Evolutionary conservation across 2,888 invertebrate species (phyloP).

Genomic region (Campaea margaritaria): DNA sequence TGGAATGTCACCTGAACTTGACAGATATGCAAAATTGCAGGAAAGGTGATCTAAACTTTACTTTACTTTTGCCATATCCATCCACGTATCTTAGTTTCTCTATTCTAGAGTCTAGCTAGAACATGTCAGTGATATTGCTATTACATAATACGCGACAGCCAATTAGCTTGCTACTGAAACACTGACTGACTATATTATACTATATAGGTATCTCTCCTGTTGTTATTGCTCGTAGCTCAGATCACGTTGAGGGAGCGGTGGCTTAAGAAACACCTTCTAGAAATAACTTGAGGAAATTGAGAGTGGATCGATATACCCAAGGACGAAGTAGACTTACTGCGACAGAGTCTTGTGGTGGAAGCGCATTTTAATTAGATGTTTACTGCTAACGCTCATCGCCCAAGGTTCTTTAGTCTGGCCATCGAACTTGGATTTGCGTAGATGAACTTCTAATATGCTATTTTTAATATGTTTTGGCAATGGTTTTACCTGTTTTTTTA

Average conservation of each 20-base stretch:
- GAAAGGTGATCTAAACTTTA: no score
- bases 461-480: conserved; percentile 4
- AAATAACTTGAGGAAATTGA: conserved; percentile 40
- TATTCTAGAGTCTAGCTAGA: no score
- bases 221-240: conserved; percentile 5
- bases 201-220: not conserved
- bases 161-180: not conserved
- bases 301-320: conserved; percentile 37
- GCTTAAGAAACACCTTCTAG: conserved; percentile 22
- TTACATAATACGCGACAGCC: not conserved
- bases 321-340: conserved; percentile 17
- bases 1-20: no score
- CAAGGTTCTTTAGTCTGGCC: conserved; percentile 30
- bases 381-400: conserved; percentile 25
- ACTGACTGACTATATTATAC: not conserved
- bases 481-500: conserved; percentile 2
- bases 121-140: no score
- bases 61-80: no score
- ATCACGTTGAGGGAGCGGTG: conserved; percentile 34
- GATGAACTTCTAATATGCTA: conserved; percentile 5
- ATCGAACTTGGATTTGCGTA: conserved; percentile 30
- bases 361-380: conserved; percentile 31
- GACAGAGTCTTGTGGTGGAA: conserved; percentile 10
- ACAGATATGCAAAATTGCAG: no score
- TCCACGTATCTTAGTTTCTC: no score